Conservation (phyloP, 2,797 vertebrate species). For the Hypotaenidia okinawae region DNA sequence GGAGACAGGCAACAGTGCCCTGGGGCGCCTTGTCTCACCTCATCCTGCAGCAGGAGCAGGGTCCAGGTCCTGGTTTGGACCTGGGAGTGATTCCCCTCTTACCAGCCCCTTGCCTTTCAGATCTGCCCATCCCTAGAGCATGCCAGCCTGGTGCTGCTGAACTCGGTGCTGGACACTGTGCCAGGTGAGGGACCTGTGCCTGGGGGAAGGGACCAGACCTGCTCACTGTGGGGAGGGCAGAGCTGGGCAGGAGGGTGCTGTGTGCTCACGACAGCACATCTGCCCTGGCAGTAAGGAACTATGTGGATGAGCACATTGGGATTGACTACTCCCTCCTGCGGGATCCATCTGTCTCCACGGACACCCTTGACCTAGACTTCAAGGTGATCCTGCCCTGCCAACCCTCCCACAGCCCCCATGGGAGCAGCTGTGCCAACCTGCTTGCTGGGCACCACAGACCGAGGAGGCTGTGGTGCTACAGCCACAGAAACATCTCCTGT, state of each 20-base stretch:
- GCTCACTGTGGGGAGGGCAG: background rate
- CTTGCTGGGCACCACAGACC: accelerated
- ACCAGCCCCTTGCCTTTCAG: conserved; percentile 70
- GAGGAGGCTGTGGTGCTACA: accelerated
- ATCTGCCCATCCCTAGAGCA: conserved; percentile 91
- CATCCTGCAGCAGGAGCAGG: background rate
- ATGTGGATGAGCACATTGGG: conserved; percentile 87
- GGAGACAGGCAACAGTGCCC: accelerated
- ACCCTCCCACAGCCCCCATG: background rate
- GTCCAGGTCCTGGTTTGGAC: background rate
- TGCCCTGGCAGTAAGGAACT: conserved; percentile 77
- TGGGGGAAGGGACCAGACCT: background rate
- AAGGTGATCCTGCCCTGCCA: conserved; percentile 75
- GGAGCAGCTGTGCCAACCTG: background rate
- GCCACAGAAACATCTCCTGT: background rate
- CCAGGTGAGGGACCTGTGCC: conserved; percentile 79
- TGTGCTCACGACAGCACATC: background rate
- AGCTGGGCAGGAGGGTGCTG: background rate
- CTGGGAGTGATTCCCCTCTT: background rate
- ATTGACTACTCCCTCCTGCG: conserved; percentile 93
- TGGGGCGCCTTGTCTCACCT: background rate
- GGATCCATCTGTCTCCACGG: conserved; percentile 82
- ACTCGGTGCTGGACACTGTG: conserved; percentile 88
- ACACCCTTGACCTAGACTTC: conserved; percentile 90
- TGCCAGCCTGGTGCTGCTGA: conserved; percentile 86